phyloP scores from a whole-genome alignment of 1,140 invertebrate genomes.

The Drosophila fuyamai region DNA sequence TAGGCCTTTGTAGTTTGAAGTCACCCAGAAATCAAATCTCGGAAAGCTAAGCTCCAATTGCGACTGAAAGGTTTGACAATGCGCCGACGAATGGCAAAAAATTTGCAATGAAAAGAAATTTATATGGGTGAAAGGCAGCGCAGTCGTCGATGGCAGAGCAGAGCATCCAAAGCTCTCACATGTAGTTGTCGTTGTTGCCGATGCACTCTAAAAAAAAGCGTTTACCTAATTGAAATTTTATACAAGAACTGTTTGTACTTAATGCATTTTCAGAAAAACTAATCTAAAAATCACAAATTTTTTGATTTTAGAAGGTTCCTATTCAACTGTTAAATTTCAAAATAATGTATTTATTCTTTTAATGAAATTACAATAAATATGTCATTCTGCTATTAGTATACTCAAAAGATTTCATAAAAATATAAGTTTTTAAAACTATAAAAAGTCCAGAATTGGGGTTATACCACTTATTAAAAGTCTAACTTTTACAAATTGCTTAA shows the following conservation, averaged over 20 bases:
- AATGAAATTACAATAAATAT: no score
- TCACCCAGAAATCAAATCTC: constrained; percentile 27
- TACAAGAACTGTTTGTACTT: background rate
- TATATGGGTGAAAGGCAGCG: constrained; percentile 84
- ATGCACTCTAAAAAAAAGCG: constrained; percentile 13
- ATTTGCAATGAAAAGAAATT: constrained; percentile 81
- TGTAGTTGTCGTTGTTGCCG: constrained; percentile 15
- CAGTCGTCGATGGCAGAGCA: constrained; percentile 47
- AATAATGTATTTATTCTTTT: no score
- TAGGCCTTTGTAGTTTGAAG: background rate
- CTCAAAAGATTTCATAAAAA: no score
- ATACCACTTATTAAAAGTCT: no score
- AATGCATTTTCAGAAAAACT: no score
- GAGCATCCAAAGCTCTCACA: constrained; percentile 25
- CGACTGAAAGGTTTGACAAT: constrained; percentile 79
- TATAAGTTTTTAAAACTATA: no score
- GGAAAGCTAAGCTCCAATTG: constrained; percentile 30
- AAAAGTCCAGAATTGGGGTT: no score
- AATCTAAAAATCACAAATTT: no score
- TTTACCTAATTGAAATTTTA: background rate
- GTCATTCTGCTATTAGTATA: no score
- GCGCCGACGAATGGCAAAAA: constrained; percentile 77
- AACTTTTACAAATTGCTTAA: no score
- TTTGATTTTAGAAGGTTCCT: no score
- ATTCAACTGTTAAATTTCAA: no score